Conservation (phyloP, 2,797 vertebrate genomes). For the Melanotaenia parkinsoni region DNA sequence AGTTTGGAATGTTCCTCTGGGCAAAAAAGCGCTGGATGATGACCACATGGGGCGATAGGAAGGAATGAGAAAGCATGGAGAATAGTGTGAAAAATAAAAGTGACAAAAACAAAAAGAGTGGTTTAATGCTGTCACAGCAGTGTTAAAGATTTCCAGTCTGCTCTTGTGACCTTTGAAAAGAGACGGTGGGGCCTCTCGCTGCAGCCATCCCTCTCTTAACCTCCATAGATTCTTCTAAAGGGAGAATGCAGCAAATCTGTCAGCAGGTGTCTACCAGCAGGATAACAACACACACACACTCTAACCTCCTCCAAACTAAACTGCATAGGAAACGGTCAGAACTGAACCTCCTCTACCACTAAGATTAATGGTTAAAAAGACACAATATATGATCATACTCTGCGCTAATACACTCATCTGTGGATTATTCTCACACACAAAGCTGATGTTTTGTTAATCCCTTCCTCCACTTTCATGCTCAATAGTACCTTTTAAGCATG, state of each 20-base stretch:
- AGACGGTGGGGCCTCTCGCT: conserved; percentile 19
- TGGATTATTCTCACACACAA: conserved; percentile 5
- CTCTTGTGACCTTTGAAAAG: conserved; percentile 44
- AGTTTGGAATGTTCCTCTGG: conserved; percentile 31
- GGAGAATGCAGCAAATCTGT: conserved; percentile 15
- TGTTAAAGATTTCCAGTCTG: conserved; percentile 39
- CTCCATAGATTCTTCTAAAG: conserved; percentile 19
- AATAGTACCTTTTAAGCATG: conserved; percentile 8
- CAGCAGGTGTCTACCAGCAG: conserved; percentile 21
- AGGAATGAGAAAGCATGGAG: background rate
- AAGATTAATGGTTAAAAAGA: conserved; percentile 21
- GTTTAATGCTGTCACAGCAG: conserved; percentile 13
- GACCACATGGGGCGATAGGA: background rate
- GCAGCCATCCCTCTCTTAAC: conserved; percentile 25
- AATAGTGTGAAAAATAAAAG: conserved; percentile 5
- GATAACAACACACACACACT: conserved; percentile 12
- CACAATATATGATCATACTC: conserved; percentile 42
- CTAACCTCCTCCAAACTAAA: conserved; percentile 27
- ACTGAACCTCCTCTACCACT: conserved; percentile 14
- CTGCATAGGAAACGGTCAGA: conserved; percentile 40
- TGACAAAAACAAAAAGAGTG: conserved; percentile 30
- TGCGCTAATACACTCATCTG: conserved; percentile 39
- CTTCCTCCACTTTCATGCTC: conserved; percentile 1
- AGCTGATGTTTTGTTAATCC: conserved; percentile 19
- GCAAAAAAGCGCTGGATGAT: conserved; percentile 33